Conservation (phyloP, 2,888 invertebrate genomes). For the Antheraea yamamai region DNA sequence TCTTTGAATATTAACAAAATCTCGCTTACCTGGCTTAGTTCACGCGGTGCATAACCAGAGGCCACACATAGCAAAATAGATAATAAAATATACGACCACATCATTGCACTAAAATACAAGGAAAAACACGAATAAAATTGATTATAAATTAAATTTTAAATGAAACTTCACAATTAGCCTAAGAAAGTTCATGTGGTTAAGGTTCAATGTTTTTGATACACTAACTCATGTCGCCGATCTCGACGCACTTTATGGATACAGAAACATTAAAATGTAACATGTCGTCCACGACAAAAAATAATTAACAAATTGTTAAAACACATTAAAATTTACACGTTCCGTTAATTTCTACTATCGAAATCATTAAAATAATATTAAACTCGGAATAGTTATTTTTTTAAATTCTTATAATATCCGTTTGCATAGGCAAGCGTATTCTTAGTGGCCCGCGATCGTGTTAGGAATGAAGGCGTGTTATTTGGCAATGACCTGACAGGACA, state of each 20-base stretch:
- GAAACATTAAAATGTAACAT: conserved; percentile 59
- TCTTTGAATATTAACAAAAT: conserved; percentile 30
- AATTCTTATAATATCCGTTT: conserved; percentile 14
- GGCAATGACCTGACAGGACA: conserved; percentile 77
- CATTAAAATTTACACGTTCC: neutral
- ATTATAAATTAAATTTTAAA: conserved; percentile 15
- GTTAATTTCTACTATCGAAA: neutral
- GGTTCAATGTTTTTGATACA: conserved; percentile 69
- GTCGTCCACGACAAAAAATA: neutral
- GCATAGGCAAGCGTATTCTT: conserved; percentile 57
- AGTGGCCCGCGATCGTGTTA: conserved; percentile 61
- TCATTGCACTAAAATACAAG: conserved; percentile 34
- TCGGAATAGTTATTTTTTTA: neutral
- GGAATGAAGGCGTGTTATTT: conserved; percentile 64
- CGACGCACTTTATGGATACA: conserved; percentile 62
- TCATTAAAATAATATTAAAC: neutral
- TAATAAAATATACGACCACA: conserved; percentile 56
- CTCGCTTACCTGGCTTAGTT: conserved; percentile 54
- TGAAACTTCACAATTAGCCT: conserved; percentile 32
- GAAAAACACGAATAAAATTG: conserved; percentile 9
- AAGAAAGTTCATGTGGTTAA: conserved; percentile 56
- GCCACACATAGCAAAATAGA: conserved; percentile 41
- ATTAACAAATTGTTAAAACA: neutral
- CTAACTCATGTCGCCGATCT: conserved; percentile 69
- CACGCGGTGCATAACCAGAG: conserved; percentile 40